Evolutionary conservation across 2,113 vertebrate species (phyloP).

Genomic region (Ameiurus melas): DNA sequence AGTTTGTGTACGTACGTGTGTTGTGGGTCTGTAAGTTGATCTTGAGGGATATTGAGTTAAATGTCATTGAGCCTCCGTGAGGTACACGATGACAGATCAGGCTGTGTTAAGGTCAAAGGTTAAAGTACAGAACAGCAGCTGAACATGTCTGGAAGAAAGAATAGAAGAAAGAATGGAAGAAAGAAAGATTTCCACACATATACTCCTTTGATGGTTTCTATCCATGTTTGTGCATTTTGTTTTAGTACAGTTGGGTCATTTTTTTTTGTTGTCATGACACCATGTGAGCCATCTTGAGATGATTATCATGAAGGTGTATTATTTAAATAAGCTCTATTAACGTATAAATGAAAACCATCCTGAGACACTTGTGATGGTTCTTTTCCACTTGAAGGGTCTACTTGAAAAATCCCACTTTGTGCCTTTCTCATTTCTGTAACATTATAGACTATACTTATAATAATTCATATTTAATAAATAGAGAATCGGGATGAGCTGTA

Average conservation of each 20-base stretch:
- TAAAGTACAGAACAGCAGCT: conserved; percentile 39
- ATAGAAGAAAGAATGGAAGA: neutral
- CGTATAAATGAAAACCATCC: neutral
- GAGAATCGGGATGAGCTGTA: too few species aligned
- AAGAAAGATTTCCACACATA: neutral
- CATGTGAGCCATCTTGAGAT: neutral
- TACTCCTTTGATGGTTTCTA: neutral
- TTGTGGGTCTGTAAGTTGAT: conserved; percentile 61
- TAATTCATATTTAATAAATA: neutral
- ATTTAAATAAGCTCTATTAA: neutral
- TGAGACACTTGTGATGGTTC: neutral
- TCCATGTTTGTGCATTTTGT: neutral
- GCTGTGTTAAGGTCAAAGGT: conserved; percentile 55
- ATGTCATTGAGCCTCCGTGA: conserved; percentile 72
- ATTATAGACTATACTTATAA: neutral
- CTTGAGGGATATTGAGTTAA: conserved; percentile 69
- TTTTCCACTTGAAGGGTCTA: neutral
- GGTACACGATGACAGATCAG: conserved; percentile 52
- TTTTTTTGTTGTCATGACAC: neutral
- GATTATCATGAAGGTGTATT: neutral
- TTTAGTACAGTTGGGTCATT: neutral
- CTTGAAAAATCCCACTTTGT: neutral
- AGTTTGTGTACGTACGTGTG: conserved; percentile 18
- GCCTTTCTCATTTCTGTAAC: neutral
- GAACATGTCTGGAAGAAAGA: conserved; percentile 12